Evolutionary conservation across 2,888 invertebrate species (phyloP).

Genomic region (Pristionchus exspectatus): DNA sequence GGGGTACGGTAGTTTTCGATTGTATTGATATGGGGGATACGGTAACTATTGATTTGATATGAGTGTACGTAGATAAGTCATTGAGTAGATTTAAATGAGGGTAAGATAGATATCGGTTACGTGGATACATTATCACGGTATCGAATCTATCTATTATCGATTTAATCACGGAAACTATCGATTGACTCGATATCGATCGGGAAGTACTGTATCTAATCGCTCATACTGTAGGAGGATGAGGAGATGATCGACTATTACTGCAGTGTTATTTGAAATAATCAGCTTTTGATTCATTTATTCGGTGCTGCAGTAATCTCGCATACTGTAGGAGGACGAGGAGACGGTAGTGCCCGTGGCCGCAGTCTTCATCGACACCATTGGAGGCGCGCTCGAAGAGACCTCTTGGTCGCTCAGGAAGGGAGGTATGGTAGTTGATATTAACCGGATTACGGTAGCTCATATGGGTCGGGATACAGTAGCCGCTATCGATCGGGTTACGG

Average conservation of each 20-base stretch:
- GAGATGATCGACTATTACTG: neutral
- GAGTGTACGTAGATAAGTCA: too few relatives aligned
- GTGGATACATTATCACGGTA: too few relatives aligned
- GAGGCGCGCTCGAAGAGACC: conserved; percentile 49
- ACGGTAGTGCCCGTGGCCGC: conserved; percentile 19
- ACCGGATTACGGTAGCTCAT: neutral
- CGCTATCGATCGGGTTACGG: neutral
- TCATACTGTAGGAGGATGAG: conserved; percentile 16
- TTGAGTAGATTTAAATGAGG: too few relatives aligned
- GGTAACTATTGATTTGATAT: too few relatives aligned
- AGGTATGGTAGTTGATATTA: neutral
- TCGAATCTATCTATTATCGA: too few relatives aligned
- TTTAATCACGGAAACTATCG: neutral
- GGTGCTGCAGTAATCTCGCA: neutral
- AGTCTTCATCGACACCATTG: conserved; percentile 48
- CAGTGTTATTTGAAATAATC: too few relatives aligned
- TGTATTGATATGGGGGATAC: neutral
- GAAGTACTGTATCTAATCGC: neutral
- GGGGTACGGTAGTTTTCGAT: too few relatives aligned
- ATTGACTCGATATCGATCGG: too few relatives aligned
- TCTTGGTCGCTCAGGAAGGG: conserved; percentile 49
- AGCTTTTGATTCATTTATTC: too few relatives aligned
- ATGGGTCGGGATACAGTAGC: neutral
- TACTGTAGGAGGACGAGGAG: conserved; percentile 38
- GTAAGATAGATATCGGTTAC: too few relatives aligned